phyloP scores from a whole-genome alignment of 1,140 invertebrate species.

The Cryptotermes secundus region DNA sequence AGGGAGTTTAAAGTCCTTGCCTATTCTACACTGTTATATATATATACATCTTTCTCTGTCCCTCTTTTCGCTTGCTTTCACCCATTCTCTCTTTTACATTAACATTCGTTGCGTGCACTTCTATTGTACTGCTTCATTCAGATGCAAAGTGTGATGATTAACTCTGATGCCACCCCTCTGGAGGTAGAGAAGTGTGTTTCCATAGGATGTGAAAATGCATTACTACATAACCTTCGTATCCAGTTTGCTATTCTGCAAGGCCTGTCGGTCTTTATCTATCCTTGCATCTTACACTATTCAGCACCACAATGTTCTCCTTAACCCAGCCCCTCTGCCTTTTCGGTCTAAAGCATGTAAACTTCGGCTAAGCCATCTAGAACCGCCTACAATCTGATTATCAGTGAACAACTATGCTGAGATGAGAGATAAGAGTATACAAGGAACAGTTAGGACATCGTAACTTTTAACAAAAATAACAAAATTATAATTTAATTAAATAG shows the following conservation, averaged over 20 bases:
- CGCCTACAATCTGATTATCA: not conserved
- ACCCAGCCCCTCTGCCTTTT: not conserved
- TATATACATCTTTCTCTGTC: not conserved
- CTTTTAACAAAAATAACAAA: too few species aligned
- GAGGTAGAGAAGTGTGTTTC: not conserved
- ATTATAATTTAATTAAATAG: too few species aligned
- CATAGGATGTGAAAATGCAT: not conserved
- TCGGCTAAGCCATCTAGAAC: not conserved
- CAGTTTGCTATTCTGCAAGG: not conserved
- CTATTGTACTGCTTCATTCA: not conserved
- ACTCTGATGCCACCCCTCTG: not conserved
- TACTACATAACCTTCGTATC: too few species aligned
- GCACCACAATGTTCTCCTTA: not conserved
- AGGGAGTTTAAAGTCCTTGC: not conserved
- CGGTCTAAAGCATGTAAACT: not conserved
- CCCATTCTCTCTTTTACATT: not conserved
- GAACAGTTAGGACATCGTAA: too few species aligned
- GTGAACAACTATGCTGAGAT: not conserved
- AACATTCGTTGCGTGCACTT: slow-evolving; percentile 10
- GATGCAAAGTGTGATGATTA: slow-evolving; percentile 12
- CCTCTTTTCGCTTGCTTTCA: not conserved
- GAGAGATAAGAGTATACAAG: not conserved
- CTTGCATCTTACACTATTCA: not conserved
- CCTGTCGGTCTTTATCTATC: not conserved
- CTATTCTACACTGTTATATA: not conserved